Conservation (phyloP, 53 echinoderm and acorn worm genomes). For the Apostichopus leukothele region DNA sequence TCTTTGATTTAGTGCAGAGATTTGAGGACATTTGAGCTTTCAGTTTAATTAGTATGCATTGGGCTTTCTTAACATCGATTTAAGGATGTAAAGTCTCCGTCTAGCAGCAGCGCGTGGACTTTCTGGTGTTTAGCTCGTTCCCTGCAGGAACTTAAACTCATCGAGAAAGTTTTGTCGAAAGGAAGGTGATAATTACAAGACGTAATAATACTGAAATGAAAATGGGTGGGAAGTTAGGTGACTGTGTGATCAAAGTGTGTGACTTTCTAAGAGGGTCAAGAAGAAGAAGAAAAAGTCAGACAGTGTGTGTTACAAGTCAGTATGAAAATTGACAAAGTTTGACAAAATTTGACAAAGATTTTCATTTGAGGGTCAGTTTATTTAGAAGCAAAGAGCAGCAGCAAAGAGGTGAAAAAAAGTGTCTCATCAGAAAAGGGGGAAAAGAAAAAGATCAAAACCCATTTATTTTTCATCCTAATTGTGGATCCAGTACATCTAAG, state of each 20-base stretch:
- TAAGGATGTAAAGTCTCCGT: neutral
- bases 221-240: neutral
- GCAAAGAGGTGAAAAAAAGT: too few species aligned
- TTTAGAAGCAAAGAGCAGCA: too few species aligned
- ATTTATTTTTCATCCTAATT: too few species aligned
- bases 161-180: neutral
- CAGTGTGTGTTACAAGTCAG: too few species aligned
- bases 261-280: neutral
- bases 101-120: too few species aligned
- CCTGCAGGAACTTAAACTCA: too few species aligned
- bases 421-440: too few species aligned
- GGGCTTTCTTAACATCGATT: slow-evolving; percentile 3
- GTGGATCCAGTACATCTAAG: too few species aligned
- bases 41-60: slow-evolving; percentile 10
- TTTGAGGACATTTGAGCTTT: slow-evolving; percentile 18
- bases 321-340: neutral
- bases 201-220: neutral
- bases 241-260: neutral
- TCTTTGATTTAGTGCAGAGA: neutral
- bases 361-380: too few species aligned
- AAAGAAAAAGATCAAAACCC: too few species aligned
- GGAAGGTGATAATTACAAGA: neutral
- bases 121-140: too few species aligned
- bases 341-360: neutral
- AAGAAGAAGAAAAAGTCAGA: neutral